Percentiles rank a stretch among this genome's conserved stretches.
These are phyloP conservation scores for Lethenteron reissneri DNA, from an alignment of 2,113 vertebrate species.

Conservation along the genomic window DNA sequence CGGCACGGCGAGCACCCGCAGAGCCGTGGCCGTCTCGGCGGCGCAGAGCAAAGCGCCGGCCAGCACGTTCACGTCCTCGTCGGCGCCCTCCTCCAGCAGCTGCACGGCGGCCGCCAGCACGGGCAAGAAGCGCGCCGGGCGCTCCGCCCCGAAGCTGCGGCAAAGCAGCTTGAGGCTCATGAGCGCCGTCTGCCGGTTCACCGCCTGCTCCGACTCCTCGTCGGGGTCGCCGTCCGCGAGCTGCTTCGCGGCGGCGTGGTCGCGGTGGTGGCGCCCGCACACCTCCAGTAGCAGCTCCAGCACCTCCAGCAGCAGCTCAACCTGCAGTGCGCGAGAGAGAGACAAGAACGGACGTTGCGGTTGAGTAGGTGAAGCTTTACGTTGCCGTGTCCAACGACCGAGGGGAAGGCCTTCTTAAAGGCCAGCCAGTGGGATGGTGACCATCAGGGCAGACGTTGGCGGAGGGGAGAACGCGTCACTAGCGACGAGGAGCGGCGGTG, in stretches of 20 bases:
- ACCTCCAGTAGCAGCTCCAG: slow-evolving; percentile 38
- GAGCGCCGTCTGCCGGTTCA: slow-evolving; percentile 79
- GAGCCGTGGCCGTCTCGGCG: slow-evolving; percentile 38
- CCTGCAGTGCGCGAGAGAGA: slow-evolving; percentile 21
- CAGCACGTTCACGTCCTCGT: slow-evolving; percentile 57
- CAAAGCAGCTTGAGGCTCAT: slow-evolving; percentile 78
- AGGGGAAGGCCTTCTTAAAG: too few relatives aligned
- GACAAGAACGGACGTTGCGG: not conserved
- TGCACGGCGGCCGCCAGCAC: slow-evolving; percentile 34
- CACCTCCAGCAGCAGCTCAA: slow-evolving; percentile 38
- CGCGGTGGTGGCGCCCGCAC: slow-evolving; percentile 9
- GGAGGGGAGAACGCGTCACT: too few relatives aligned
- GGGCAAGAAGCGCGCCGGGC: slow-evolving; percentile 33
- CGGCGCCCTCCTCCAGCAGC: slow-evolving; percentile 23
- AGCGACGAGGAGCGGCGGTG: too few relatives aligned
- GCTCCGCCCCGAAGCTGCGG: slow-evolving; percentile 41
- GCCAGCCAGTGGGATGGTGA: too few relatives aligned
- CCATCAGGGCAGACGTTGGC: too few relatives aligned
- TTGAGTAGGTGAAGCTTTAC: too few relatives aligned
- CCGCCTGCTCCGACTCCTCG: slow-evolving; percentile 34
- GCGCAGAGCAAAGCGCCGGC: slow-evolving; percentile 67
- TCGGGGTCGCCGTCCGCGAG: too few relatives aligned
- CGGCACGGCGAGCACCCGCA: slow-evolving; percentile 55
- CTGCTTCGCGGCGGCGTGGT: too few relatives aligned
- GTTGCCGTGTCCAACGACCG: too few relatives aligned